Percentiles rank a stretch among this genome's conserved stretches.
Evolutionary conservation across 2,888 invertebrate genomes (phyloP).

Genomic region (Drosophila lacicola): DNA sequence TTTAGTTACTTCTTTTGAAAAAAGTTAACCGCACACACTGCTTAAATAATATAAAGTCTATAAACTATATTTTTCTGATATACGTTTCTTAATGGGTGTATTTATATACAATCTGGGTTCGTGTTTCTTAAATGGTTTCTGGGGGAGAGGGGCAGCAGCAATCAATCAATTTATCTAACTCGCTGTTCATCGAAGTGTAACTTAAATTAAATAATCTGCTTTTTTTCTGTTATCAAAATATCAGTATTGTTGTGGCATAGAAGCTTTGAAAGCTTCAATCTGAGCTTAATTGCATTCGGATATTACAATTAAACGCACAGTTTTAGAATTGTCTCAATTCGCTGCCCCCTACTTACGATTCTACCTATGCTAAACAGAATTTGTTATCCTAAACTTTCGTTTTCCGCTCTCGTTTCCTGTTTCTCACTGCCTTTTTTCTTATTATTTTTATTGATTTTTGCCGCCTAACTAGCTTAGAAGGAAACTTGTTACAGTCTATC

Average conservation of each 20-base stretch:
- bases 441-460: constrained; percentile 22
- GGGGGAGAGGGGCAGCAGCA: constrained; percentile 31
- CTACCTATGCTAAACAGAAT: constrained; percentile 47
- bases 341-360: constrained; percentile 23
- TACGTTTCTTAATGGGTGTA: constrained; percentile 22
- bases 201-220: constrained; percentile 13
- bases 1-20: constrained; percentile 35
- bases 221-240: constrained; percentile 36
- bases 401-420: background rate
- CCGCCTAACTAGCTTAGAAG: constrained; percentile 72
- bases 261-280: constrained; percentile 21
- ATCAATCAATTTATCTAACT: constrained; percentile 13
- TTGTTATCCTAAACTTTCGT: constrained; percentile 36
- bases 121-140: constrained; percentile 24
- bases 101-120: constrained; percentile 51
- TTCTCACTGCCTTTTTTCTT: constrained; percentile 16
- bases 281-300: background rate
- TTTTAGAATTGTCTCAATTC: background rate
- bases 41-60: constrained; percentile 32
- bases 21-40: constrained; percentile 40
- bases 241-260: constrained; percentile 34
- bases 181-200: constrained; percentile 3
- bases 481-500: constrained; percentile 78
- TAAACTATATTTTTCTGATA: constrained; percentile 48
- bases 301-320: constrained; percentile 1